phyloP scores from a whole-genome alignment of 1,140 invertebrate species.

The Diorhabda elongata region DNA sequence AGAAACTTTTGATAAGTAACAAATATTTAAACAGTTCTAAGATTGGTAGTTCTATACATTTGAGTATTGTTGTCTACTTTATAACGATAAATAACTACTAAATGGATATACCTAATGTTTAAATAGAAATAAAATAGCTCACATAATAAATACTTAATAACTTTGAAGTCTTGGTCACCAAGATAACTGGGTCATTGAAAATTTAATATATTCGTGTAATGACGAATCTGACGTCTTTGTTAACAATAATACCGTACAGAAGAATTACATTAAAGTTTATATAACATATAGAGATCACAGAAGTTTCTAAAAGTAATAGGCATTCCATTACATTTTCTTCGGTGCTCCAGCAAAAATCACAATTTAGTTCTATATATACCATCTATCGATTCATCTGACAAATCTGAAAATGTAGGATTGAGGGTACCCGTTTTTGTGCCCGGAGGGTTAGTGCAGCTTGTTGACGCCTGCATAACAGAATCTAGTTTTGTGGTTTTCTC shows the following conservation, averaged over 20 bases:
- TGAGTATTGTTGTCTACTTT: too few species aligned
- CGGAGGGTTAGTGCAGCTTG: neutral
- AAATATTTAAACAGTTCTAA: too few species aligned
- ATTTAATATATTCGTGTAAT: too few species aligned
- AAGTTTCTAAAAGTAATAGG: conserved; percentile 18
- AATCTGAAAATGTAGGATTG: conserved; percentile 28
- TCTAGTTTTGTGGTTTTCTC: conserved; percentile 1
- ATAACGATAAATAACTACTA: too few species aligned
- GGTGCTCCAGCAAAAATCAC: conserved; percentile 30
- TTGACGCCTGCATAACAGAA: neutral
- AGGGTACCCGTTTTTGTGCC: conserved; percentile 21
- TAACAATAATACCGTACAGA: neutral
- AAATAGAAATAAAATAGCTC: too few species aligned
- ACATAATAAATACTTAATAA: too few species aligned
- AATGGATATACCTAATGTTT: too few species aligned
- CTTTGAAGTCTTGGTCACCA: too few species aligned
- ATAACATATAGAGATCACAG: conserved; percentile 37
- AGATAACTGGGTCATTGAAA: too few species aligned
- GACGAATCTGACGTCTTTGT: too few species aligned
- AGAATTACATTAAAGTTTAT: neutral
- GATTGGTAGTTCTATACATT: too few species aligned
- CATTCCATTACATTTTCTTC: conserved; percentile 6
- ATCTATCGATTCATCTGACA: conserved; percentile 28
- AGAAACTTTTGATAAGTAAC: too few species aligned
- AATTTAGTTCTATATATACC: conserved; percentile 34